Conservation (phyloP, 2,113 vertebrate species). For the Trogon surrucura region DNA sequence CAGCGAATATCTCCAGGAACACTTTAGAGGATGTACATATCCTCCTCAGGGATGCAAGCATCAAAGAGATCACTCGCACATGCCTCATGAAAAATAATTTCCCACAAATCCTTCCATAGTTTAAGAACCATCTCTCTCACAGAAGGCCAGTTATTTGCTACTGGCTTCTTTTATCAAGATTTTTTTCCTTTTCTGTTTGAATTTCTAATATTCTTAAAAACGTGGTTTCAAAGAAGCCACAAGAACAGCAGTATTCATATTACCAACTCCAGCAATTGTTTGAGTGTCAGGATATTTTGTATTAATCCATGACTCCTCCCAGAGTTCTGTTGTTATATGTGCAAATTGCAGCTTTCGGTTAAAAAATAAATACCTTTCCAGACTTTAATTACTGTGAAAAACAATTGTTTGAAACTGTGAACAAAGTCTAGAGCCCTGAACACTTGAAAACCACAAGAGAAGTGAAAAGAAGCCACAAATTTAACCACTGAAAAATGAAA, state of each 20-base stretch:
- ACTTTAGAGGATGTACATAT: neutral
- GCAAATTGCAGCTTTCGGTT: conserved; percentile 21
- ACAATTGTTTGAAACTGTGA: neutral
- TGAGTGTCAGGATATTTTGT: neutral
- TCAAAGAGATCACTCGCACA: neutral
- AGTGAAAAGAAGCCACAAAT: neutral
- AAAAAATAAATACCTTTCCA: neutral
- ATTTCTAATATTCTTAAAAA: neutral
- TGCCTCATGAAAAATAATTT: conserved; percentile 23
- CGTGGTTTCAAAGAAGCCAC: neutral
- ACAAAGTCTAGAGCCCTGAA: neutral
- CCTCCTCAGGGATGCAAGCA: neutral
- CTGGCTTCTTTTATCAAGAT: neutral
- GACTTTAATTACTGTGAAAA: neutral
- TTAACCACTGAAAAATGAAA: neutral
- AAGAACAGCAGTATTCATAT: neutral
- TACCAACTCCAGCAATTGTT: neutral
- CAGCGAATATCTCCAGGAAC: neutral
- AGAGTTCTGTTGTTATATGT: neutral
- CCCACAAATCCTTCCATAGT: neutral
- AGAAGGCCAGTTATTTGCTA: neutral
- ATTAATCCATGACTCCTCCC: neutral
- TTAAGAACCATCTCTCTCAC: neutral
- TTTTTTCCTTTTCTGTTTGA: neutral
- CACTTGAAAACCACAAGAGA: neutral